A percentile compares a stretch with the other conserved stretches of the same genome.
Conservation (phyloP, 2,797 vertebrate genomes). For the Yasuhikotakia modesta region DNA sequence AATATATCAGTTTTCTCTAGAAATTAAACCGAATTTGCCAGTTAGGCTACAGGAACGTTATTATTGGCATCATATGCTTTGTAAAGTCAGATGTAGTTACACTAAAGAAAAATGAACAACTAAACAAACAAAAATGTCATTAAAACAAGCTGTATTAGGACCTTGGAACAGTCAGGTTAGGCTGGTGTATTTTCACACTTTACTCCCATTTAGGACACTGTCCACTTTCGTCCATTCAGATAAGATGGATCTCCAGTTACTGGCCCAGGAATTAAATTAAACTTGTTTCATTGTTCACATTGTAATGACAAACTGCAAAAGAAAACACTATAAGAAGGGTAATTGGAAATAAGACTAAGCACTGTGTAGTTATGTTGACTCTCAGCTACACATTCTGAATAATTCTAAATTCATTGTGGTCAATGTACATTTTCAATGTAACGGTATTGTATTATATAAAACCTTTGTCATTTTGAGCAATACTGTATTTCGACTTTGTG, state of each 20-base stretch:
- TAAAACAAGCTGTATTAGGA: too few species aligned
- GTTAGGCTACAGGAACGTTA: too few species aligned
- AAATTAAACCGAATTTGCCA: too few species aligned
- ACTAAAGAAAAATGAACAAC: too few species aligned
- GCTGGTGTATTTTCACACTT: not conserved
- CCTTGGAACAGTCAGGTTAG: not conserved
- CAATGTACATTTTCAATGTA: slow-evolving; percentile 15
- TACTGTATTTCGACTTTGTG: slow-evolving; percentile 40
- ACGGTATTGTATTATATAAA: slow-evolving; percentile 31
- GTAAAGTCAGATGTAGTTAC: too few species aligned
- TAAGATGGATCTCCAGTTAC: slow-evolving; percentile 51
- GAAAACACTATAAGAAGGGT: slow-evolving; percentile 61
- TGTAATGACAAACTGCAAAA: slow-evolving; percentile 66
- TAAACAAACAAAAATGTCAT: too few species aligned
- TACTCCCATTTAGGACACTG: slow-evolving; percentile 50
- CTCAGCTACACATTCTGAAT: slow-evolving; percentile 55
- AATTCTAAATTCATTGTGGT: not conserved
- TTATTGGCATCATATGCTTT: too few species aligned
- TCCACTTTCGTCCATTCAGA: slow-evolving; percentile 49
- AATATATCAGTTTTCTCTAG: too few species aligned
- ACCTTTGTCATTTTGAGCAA: slow-evolving; percentile 31
- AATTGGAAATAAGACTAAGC: slow-evolving; percentile 39
- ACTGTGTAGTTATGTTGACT: slow-evolving; percentile 60
- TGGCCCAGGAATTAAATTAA: slow-evolving; percentile 60
- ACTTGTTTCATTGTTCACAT: slow-evolving; percentile 57